phyloP scores from a whole-genome alignment of 1,140 invertebrate species.

The Drosophila watanabei region DNA sequence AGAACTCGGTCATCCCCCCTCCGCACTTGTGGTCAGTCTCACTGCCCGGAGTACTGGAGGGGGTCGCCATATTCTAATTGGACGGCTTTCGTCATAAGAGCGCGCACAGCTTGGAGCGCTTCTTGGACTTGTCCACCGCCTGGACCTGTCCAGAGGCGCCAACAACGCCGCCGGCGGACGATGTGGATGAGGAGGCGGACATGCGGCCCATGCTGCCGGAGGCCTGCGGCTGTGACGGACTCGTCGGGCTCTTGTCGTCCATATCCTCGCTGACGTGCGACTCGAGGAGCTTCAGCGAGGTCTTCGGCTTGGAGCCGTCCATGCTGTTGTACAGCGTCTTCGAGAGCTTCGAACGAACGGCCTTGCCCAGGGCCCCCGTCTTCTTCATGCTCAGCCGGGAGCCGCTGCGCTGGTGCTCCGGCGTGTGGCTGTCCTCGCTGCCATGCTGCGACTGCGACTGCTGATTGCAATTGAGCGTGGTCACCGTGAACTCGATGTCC shows the following conservation, averaged over 20 bases:
- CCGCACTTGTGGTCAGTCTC: slow-evolving; percentile 72
- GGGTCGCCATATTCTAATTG: slow-evolving; percentile 84
- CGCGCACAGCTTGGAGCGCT: slow-evolving; percentile 83
- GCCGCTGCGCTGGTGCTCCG: slow-evolving; percentile 79
- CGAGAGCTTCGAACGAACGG: slow-evolving; percentile 79
- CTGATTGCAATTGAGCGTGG: slow-evolving; percentile 90
- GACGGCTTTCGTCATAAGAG: slow-evolving; percentile 85
- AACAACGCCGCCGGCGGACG: slow-evolving; percentile 53
- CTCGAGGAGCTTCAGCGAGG: slow-evolving; percentile 77
- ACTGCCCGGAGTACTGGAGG: slow-evolving; percentile 66
- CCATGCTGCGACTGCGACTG: slow-evolving; percentile 61
- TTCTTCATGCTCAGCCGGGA: slow-evolving; percentile 82
- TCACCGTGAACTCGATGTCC: slow-evolving; percentile 94
- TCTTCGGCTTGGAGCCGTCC: slow-evolving; percentile 82
- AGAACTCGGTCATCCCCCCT: slow-evolving; percentile 82
- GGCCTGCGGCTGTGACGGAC: slow-evolving; percentile 68
- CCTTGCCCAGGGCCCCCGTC: slow-evolving; percentile 82
- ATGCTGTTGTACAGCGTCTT: slow-evolving; percentile 85
- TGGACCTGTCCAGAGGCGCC: slow-evolving; percentile 28
- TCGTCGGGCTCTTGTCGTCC: slow-evolving; percentile 83
- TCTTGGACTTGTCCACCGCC: slow-evolving; percentile 76
- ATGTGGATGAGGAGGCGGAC: slow-evolving; percentile 75
- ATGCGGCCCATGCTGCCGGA: slow-evolving; percentile 66
- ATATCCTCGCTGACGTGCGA: slow-evolving; percentile 81
- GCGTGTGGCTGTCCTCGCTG: slow-evolving; percentile 71